Evolutionary conservation across 1,140 invertebrate genomes (phyloP).

Genomic region (Caenorhabditis briggsae): DNA sequence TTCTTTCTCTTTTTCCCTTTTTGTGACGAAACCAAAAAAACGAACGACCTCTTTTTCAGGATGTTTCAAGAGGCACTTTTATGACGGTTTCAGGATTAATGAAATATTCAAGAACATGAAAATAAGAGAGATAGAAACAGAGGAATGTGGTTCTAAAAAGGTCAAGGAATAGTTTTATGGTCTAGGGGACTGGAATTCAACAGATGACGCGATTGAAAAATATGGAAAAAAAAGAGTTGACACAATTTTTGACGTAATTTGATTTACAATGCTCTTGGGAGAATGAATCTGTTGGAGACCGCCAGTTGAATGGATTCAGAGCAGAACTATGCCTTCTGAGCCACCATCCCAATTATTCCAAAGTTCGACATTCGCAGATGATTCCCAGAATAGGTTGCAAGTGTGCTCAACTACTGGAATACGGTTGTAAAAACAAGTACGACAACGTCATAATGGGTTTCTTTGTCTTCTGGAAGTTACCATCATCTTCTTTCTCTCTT

Average conservation of each 20-base stretch:
- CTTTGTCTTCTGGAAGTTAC: too few relatives aligned
- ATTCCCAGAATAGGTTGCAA: too few relatives aligned
- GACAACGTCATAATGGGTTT: background rate
- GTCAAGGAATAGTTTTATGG: background rate
- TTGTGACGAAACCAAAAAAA: slow-evolving; percentile 27
- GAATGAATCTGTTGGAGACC: background rate
- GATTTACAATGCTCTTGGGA: slow-evolving; percentile 50
- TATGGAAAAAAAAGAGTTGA: background rate
- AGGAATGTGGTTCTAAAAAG: background rate
- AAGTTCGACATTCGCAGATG: too few relatives aligned
- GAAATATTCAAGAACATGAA: background rate
- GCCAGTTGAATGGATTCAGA: background rate
- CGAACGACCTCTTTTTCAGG: background rate
- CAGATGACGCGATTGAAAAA: background rate
- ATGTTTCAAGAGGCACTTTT: slow-evolving; percentile 11
- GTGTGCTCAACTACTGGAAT: too few relatives aligned
- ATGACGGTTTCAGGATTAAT: background rate
- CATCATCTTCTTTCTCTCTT: background rate
- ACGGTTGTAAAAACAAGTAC: background rate
- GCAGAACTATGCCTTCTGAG: background rate
- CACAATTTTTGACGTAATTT: slow-evolving; percentile 50
- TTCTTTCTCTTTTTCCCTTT: slow-evolving; percentile 7
- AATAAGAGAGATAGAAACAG: background rate
- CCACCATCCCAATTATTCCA: too few relatives aligned
- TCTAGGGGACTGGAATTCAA: background rate